These are phyloP conservation scores for Mionectes macconnelli DNA, from an alignment of 2,113 vertebrate genomes.

Conservation along the genomic window DNA sequence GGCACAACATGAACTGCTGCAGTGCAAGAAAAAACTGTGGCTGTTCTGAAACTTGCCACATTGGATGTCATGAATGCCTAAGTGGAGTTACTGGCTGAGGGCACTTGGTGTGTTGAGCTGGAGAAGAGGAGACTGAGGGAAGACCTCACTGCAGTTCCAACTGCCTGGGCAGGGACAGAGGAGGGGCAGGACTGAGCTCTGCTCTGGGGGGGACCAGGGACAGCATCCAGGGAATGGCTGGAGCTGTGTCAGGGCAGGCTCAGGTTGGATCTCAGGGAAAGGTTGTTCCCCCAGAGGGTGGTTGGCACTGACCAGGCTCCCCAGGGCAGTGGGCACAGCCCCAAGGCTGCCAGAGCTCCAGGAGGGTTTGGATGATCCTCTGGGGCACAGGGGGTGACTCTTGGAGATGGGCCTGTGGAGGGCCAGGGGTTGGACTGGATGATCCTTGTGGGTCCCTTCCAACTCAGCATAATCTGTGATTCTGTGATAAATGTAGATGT, in stretches of 20 bases:
- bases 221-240: background rate
- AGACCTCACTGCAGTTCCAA: background rate
- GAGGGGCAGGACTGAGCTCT: background rate
- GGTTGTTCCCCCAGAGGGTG: background rate
- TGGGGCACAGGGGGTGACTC: background rate
- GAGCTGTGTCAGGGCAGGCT: background rate
- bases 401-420: background rate
- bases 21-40: background rate
- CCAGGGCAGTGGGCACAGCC: background rate
- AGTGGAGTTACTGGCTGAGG: background rate
- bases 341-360: background rate
- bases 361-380: background rate
- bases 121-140: background rate
- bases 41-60: background rate
- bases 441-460: background rate
- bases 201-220: background rate
- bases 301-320: background rate
- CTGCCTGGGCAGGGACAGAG: background rate
- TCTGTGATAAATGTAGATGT: background rate
- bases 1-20: accelerated
- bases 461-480: background rate
- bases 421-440: background rate
- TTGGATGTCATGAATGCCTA: background rate
- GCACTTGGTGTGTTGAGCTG: background rate
- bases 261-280: background rate